phyloP scores from a whole-genome alignment of 2,888 invertebrate genomes.

The Tuta absoluta region DNA sequence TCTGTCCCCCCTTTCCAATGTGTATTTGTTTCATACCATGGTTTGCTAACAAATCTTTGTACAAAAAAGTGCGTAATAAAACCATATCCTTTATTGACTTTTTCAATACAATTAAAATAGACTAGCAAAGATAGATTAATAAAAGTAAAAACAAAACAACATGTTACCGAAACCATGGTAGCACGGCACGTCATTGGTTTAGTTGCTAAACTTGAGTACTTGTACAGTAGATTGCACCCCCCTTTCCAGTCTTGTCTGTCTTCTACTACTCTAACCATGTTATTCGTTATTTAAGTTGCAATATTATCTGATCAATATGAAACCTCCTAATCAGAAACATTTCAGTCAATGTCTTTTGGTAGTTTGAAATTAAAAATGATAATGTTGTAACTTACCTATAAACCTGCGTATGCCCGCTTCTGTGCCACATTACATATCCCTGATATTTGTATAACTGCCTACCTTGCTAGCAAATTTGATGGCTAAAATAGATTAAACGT shows the following conservation, averaged over 20 bases:
- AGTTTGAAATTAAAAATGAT: neutral
- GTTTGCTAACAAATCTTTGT: slow-evolving; percentile 35
- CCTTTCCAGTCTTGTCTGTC: slow-evolving; percentile 44
- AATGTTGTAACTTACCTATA: slow-evolving; percentile 3
- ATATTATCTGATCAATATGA: neutral
- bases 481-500: neutral
- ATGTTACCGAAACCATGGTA: slow-evolving; percentile 51
- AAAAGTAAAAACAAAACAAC: neutral
- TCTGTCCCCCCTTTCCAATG: slow-evolving; percentile 28
- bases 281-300: slow-evolving; percentile 1
- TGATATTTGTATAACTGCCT: neutral
- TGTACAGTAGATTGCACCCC: slow-evolving; percentile 55
- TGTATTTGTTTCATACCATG: slow-evolving; percentile 41
- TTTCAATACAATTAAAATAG: neutral
- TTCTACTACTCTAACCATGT: neutral
- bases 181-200: slow-evolving; percentile 58
- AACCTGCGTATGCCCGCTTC: neutral
- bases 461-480: neutral
- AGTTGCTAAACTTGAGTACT: slow-evolving; percentile 63
- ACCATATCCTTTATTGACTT: neutral
- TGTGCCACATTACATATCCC: neutral
- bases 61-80: neutral
- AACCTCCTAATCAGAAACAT: no score
- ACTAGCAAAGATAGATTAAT: slow-evolving; percentile 19
- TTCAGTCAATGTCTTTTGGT: neutral